Evolutionary conservation across 2,113 vertebrate genomes (phyloP).

Genomic region (Aix galericulata): DNA sequence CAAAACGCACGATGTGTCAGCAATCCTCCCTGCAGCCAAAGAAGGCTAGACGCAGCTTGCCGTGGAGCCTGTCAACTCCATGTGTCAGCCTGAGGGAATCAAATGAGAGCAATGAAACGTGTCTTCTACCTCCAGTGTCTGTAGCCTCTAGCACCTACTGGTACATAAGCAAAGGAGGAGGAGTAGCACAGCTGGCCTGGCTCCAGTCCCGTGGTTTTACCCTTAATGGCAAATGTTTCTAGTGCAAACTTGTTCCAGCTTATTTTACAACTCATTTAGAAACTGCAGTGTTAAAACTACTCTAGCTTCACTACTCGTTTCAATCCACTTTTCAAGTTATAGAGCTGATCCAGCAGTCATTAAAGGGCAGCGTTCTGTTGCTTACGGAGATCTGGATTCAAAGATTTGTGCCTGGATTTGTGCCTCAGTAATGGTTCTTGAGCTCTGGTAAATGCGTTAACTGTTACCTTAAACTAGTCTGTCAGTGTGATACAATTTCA

Average conservation of each 20-base stretch:
- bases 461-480: background rate
- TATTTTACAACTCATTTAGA: constrained; percentile 49
- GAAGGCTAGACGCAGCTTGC: constrained; percentile 25
- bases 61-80: background rate
- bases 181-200: constrained; percentile 34
- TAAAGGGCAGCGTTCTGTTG: background rate
- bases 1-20: background rate
- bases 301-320: constrained; percentile 4
- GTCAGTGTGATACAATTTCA: background rate
- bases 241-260: background rate
- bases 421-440: background rate
- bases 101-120: background rate
- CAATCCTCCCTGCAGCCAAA: background rate
- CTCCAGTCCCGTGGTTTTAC: constrained; percentile 3
- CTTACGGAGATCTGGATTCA: background rate
- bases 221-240: constrained; percentile 3
- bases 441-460: background rate
- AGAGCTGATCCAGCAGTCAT: background rate
- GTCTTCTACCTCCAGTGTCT: background rate
- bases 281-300: constrained; percentile 18
- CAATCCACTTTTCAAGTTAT: background rate
- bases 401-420: background rate
- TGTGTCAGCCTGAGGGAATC: constrained; percentile 32
- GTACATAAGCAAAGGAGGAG: background rate
- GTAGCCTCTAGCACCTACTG: constrained; percentile 15